These are phyloP conservation scores for Physella acuta DNA, from an alignment of 1,140 invertebrate species.

Conservation along the genomic window DNA sequence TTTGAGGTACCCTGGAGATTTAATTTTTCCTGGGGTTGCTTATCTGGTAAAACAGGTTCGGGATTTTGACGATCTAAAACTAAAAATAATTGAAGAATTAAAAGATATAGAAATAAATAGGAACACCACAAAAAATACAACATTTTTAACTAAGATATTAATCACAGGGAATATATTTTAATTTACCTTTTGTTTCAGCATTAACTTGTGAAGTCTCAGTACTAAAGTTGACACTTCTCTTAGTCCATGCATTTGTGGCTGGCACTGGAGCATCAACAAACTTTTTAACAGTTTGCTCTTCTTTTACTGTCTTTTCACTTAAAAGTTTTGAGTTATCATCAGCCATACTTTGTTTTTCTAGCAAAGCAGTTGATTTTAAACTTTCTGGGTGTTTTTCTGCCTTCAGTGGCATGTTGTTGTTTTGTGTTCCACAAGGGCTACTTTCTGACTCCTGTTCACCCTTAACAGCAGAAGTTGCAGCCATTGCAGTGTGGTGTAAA, in stretches of 20 bases:
- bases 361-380: not conserved
- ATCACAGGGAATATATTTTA: no score
- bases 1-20: not conserved
- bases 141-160: no score
- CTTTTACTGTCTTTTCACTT: constrained; percentile 5
- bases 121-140: no score
- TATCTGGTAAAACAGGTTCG: no score
- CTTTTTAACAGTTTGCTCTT: not conserved
- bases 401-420: constrained; percentile 10
- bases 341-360: not conserved
- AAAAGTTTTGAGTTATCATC: not conserved
- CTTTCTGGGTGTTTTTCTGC: not conserved
- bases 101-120: no score
- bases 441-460: constrained; percentile 10
- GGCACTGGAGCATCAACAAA: constrained; percentile 21
- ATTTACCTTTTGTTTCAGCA: not conserved
- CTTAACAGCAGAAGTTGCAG: constrained; percentile 21
- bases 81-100: no score
- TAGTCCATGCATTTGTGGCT: constrained; percentile 22
- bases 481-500: no score
- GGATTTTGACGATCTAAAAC: no score
- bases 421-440: constrained; percentile 8
- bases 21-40: not conserved
- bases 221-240: not conserved
- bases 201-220: not conserved